Base-by-base conservation (phyloP, 2,888 invertebrate species). In the Bruchidius siliquastri region DNA sequence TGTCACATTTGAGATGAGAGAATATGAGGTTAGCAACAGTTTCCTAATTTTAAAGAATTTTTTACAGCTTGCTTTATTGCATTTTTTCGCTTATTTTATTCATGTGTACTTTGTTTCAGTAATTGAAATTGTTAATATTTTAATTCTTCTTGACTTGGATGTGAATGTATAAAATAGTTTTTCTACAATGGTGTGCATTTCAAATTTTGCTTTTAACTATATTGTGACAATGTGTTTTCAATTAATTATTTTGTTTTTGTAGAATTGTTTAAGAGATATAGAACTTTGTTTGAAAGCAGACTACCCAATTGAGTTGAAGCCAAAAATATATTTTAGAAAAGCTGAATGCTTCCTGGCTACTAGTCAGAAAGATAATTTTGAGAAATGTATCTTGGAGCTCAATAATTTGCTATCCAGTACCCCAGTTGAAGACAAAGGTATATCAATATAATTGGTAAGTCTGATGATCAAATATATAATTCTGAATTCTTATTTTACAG, bases 231-330 rank as follows among this genome's bases (percentile, higher is more conserved):
- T n/a, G n/a, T n/a, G n/a, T n/a, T n/a, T n/a, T 26, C 21, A 26
- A 69, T n/a, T n/a, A 68, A 20, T 69, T 22, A 49, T 68, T 21
- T 75, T 71, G 72, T 74, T 72, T 69, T 84, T 85, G 20, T 81
- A 92, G 90, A 90, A 91, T 71, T 91, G 92, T 79, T 80, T 93
- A 26, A 85, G 87, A 75, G 93, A 94, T 84, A 89, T 92, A 32
- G 86, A 90, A 22, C 80, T 89, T 72, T 92, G 92, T 0, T 83
- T 92, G 18, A 84, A 88, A 67, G 87, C 88, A 77, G 89, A 89
- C 13, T 94, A 93, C 82, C 92, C 94, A 0, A 82, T 85, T 67
- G 89, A 90, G 74, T 87, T 90, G 71, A 86, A 86, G 32, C 90
- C 91, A 80, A 95, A 94, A 86, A 85, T 95, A 72, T 87, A 90